Evolutionary conservation across 2,113 vertebrate species (phyloP).

Genomic region (Apodemus sylvaticus): DNA sequence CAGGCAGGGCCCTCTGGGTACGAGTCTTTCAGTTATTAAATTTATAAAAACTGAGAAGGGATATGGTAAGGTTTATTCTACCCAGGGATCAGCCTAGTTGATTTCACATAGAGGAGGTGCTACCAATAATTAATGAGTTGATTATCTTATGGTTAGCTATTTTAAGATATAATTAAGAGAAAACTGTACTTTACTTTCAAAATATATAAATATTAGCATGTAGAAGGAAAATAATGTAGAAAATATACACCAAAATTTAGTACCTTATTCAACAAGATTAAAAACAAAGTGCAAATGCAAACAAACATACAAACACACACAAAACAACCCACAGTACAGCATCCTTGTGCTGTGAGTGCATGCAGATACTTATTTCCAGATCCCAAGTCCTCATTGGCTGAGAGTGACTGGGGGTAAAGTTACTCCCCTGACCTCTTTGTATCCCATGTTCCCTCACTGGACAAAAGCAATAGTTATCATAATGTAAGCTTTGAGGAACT

Average conservation of each 20-base stretch:
- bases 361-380: not conserved
- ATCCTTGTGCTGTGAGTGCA: not conserved
- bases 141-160: not conserved
- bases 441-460: not conserved
- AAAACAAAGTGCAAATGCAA: slow-evolving; percentile 20
- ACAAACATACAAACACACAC: not conserved
- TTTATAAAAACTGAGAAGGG: not conserved
- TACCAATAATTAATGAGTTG: not conserved
- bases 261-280: not conserved
- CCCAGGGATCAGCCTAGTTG: not conserved
- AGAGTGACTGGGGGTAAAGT: not conserved
- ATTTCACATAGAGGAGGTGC: not conserved
- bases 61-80: not conserved
- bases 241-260: not conserved
- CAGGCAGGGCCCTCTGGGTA: not conserved
- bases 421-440: not conserved
- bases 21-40: not conserved
- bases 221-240: not conserved
- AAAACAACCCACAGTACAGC: not conserved
- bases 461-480: not conserved
- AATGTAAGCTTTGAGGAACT: not conserved
- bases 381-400: not conserved
- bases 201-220: not conserved
- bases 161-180: slow-evolving; percentile 5
- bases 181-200: not conserved